Base-by-base conservation (phyloP, 2,888 invertebrate genomes). In the Neoascia interrupta region DNA sequence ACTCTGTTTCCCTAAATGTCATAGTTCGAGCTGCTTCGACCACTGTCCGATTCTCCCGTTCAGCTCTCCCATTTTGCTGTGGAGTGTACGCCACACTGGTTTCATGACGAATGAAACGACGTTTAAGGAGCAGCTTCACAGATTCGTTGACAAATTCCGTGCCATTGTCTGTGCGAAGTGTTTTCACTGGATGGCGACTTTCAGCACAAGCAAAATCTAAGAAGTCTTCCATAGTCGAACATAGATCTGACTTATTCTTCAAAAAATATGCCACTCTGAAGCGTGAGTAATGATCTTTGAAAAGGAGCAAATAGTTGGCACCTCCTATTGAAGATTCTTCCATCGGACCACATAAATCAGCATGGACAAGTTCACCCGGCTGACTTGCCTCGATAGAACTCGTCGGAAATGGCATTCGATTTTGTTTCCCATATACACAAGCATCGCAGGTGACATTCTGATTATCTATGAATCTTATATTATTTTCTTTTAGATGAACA, bases 31-130 rank as follows among this genome's bases (percentile, higher is more conserved):
- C 51, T 34, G 51, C 28, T 19, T 58, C 41, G 11, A 58, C 18
- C 1, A 66, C 15, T 11, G 41, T 49, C 10, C 23, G 41, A 11
- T 23, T 56, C 5, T 49, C 47, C 6, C 56, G 36, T 6, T 66
- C 54, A 3, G 36, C 54, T 15, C 47, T 45, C 13, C 36, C 31
- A 37, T 68, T 68, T 6, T 56, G 47, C 26, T 56, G 28, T 13
- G 86, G 85, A 3, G 85, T 84, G 68, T 85, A 85, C 1, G 82
- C 61, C 0, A 83, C 83, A 8, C 82, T 82, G 63, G 37, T 63
- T 49, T 83, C 83, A 49, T 82, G 81, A 26, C 66, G 39, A 34
- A 84, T 83, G 34, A 83, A 83, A 39, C 81, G 41, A 23, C 68
- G 53, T 26, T 82, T 60, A 5, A 84, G 63, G 56, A 82, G 81